Evolutionary conservation across 2,797 vertebrate species (phyloP).

Genomic region (Sphenodon punctatus): DNA sequence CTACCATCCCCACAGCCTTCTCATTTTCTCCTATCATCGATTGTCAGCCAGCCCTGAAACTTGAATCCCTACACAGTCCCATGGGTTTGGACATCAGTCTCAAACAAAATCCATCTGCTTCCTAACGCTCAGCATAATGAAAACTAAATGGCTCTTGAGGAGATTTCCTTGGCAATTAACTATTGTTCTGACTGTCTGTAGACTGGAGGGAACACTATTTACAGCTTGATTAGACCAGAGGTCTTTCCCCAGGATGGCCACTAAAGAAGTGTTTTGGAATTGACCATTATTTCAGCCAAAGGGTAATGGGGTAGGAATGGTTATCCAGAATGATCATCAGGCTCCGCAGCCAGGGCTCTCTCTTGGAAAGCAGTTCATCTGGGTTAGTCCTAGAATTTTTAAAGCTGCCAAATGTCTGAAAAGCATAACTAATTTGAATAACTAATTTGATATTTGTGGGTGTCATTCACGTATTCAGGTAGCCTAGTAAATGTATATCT

Average conservation of each 20-base stretch:
- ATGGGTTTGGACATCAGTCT: fast-evolving
- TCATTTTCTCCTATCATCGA: neutral
- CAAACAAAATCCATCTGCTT: fast-evolving
- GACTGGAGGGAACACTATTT: neutral
- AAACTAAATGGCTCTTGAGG: neutral
- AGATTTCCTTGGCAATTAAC: neutral
- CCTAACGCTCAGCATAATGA: neutral
- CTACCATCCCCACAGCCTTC: neutral
- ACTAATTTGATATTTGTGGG: too few relatives aligned
- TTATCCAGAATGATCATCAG: neutral
- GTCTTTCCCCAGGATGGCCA: neutral
- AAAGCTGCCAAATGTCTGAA: neutral
- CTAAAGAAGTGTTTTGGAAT: neutral
- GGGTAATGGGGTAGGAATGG: neutral
- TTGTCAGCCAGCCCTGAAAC: neutral
- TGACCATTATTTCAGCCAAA: neutral
- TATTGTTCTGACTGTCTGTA: neutral
- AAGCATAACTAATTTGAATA: too few relatives aligned
- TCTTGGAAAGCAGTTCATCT: neutral
- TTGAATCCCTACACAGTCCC: fast-evolving
- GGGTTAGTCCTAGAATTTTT: neutral
- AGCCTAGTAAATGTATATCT: too few relatives aligned
- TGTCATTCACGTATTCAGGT: too few relatives aligned
- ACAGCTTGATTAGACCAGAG: neutral
- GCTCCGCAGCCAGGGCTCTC: neutral